phyloP scores from a whole-genome alignment of 2,888 invertebrate genomes.

The Mactromeris polynyma region DNA sequence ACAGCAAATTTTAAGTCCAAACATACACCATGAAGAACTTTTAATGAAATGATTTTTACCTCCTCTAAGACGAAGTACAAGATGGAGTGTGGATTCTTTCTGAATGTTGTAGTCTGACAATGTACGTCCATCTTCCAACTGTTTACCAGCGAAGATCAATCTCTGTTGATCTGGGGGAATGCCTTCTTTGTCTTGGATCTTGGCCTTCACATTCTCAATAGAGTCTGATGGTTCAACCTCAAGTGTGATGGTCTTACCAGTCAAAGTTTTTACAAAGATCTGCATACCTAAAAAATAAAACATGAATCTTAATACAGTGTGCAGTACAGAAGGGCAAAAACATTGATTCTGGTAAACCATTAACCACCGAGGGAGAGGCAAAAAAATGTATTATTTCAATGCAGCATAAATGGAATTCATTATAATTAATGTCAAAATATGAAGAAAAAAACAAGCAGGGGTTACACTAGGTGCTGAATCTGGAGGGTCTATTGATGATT shows the following conservation, averaged over 20 bases:
- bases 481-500: too few relatives aligned
- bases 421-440: too few relatives aligned
- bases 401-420: too few relatives aligned
- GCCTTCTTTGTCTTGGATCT: slow-evolving; percentile 89
- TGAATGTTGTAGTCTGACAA: slow-evolving; percentile 98
- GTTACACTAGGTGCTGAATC: too few relatives aligned
- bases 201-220: slow-evolving; percentile 96
- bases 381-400: too few relatives aligned
- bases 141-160: slow-evolving; percentile 97
- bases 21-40: neutral
- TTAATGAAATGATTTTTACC: slow-evolving; percentile 6
- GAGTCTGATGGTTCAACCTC: slow-evolving; percentile 94
- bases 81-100: slow-evolving; percentile 89
- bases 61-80: slow-evolving; percentile 45
- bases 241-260: slow-evolving; percentile 77
- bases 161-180: slow-evolving; percentile 93
- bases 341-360: too few relatives aligned
- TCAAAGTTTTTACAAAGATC: slow-evolving; percentile 77
- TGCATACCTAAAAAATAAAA: slow-evolving; percentile 84
- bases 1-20: too few relatives aligned
- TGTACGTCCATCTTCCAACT: slow-evolving; percentile 97
- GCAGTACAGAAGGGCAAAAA: too few relatives aligned
- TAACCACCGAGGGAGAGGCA: too few relatives aligned
- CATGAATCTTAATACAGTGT: too few relatives aligned
- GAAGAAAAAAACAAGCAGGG: too few relatives aligned